phyloP scores from a whole-genome alignment of 2,113 vertebrate species.

The human (Homo sapiens) region DNA sequence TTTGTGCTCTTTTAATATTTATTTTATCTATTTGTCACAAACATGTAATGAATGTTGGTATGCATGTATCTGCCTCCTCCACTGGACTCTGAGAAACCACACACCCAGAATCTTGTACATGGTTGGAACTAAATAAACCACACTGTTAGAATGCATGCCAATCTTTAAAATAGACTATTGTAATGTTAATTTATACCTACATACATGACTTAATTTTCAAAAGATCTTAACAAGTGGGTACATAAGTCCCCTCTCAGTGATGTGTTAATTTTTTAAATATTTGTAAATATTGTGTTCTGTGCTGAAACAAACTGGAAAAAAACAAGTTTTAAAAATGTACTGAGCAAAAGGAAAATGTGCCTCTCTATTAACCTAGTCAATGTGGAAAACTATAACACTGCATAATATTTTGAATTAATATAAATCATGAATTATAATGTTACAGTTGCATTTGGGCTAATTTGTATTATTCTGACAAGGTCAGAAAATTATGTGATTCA shows the following conservation, averaged over 20 bases:
- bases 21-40: background rate
- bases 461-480: constrained; percentile 33
- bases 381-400: background rate
- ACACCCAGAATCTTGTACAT: background rate
- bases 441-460: constrained; percentile 10
- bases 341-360: background rate
- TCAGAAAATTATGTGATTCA: constrained; percentile 2
- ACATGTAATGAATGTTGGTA: background rate
- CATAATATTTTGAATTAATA: constrained; percentile 3
- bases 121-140: background rate
- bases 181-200: constrained; percentile 3
- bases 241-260: background rate
- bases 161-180: background rate
- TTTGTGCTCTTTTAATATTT: constrained; percentile 3
- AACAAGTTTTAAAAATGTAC: background rate
- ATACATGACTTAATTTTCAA: constrained; percentile 31
- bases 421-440: background rate
- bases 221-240: background rate
- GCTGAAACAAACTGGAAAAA: background rate
- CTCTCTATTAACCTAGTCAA: background rate
- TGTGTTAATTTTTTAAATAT: background rate
- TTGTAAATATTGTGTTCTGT: background rate
- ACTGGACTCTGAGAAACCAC: background rate
- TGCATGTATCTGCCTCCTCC: background rate
- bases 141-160: background rate